Conservation (phyloP, 2,888 invertebrate species). For the Sympetrum striolatum region DNA sequence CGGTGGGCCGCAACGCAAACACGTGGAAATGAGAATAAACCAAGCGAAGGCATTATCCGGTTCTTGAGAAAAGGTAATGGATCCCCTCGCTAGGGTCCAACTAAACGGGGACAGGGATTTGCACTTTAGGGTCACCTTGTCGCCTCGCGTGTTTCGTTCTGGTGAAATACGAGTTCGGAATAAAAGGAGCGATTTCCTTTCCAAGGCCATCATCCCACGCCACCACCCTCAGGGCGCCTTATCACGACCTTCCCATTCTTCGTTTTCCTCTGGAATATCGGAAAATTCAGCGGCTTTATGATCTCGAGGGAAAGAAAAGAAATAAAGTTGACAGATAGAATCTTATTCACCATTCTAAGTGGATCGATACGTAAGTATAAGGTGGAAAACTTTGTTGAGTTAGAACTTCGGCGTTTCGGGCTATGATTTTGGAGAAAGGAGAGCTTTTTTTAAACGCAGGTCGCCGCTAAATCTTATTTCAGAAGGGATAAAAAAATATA, state of each 20-base stretch:
- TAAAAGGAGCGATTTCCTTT: neutral
- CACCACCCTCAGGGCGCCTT: neutral
- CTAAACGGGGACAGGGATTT: neutral
- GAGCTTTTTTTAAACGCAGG: no score
- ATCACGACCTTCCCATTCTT: neutral
- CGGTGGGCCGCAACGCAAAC: neutral
- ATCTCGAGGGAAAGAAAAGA: no score
- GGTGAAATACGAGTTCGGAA: neutral
- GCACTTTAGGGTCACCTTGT: constrained; percentile 34
- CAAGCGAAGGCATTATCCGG: constrained; percentile 1
- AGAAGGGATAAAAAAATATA: no score
- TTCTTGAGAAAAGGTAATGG: constrained; percentile 15
- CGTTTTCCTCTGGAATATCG: no score
- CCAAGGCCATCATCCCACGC: neutral
- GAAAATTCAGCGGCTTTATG: no score
- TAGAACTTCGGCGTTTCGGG: no score
- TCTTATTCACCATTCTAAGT: no score
- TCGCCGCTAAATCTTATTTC: no score
- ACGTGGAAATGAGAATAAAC: neutral
- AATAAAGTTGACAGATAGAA: no score
- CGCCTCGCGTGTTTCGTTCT: neutral
- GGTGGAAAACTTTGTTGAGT: no score
- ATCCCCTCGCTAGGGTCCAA: neutral
- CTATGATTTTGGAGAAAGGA: no score
- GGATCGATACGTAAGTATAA: no score